A percentile compares a stretch with the other conserved stretches of the same genome.
Evolutionary conservation across 2,888 invertebrate species (phyloP).

Genomic region (Dolomedes plantarius): DNA sequence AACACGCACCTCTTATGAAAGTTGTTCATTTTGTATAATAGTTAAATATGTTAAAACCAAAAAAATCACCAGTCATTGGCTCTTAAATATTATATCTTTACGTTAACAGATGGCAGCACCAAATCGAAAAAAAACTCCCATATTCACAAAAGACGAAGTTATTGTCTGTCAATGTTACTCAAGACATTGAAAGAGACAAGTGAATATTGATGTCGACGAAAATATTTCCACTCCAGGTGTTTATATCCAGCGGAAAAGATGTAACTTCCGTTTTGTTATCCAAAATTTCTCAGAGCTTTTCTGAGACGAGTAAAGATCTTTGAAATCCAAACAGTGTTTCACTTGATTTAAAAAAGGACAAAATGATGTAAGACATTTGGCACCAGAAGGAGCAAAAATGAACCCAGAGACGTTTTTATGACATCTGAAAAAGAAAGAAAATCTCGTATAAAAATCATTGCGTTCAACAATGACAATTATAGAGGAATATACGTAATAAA

Average conservation of each 20-base stretch:
- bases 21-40: background rate
- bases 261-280: background rate
- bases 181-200: background rate
- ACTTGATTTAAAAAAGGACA: background rate
- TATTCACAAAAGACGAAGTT: background rate
- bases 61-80: background rate
- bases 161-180: background rate
- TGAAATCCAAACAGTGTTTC: background rate
- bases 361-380: background rate
- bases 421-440: background rate
- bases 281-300: background rate
- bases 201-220: background rate
- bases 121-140: background rate
- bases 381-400: background rate
- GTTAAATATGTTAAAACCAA: background rate
- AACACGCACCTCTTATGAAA: background rate
- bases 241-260: background rate
- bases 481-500: no score
- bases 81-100: background rate
- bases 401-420: background rate
- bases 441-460: no score
- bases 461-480: no score
- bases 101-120: constrained; percentile 3
- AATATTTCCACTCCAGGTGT: background rate
- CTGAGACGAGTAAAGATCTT: background rate